Evolutionary conservation across 2,888 invertebrate genomes (phyloP), one percentile per base, ranked within the genome.

Genomic region (Incurvaria masculella): DNA sequence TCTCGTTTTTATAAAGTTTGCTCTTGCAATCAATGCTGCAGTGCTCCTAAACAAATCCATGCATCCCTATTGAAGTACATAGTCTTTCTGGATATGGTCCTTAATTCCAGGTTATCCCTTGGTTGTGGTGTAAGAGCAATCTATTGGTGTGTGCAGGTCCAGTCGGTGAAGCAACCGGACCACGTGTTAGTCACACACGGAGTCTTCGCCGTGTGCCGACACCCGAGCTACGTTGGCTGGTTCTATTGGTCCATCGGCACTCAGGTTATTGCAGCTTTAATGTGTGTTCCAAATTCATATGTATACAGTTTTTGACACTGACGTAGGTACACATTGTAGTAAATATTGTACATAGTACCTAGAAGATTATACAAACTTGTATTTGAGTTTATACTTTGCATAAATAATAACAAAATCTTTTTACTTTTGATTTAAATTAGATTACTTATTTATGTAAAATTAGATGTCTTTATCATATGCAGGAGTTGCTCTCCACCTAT

Each of bases 141-240:
- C n/a, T n/a, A 41, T 23, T 21, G n/a, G 39, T 38, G 16, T 47
- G 55, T 60, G n/a, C 58, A 87, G 87, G 86, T 89, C 1, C 95
- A 97, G 63, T 86, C 81, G 57, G 84, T 87, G 49, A 92, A 90
- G 66, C 79, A 84, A 10, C 81, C 87, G 14, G 89, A 90, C 55
- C 99, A 99, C 63, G 72, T 82, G 55, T 79, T 99, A 38, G 87
- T 99, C 18, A 97, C 95, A 0, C 81, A 85, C 57, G 99, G 99
- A 1, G 84, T 98, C 20, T 99, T 98, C 68, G 72, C 84, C 2
- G 66, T 86, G 50, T 91, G 86, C 61, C 80, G 99, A 40, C 99
- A 99, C 78, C 99, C 99, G 0, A 93, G 97, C 59, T 99, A 99
- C 69, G 93, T 95, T 2, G 98, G 98, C 11, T 99, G 98, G 98